phyloP scores from a whole-genome alignment of 1,140 invertebrate species.

The Drosophila funebris region DNA sequence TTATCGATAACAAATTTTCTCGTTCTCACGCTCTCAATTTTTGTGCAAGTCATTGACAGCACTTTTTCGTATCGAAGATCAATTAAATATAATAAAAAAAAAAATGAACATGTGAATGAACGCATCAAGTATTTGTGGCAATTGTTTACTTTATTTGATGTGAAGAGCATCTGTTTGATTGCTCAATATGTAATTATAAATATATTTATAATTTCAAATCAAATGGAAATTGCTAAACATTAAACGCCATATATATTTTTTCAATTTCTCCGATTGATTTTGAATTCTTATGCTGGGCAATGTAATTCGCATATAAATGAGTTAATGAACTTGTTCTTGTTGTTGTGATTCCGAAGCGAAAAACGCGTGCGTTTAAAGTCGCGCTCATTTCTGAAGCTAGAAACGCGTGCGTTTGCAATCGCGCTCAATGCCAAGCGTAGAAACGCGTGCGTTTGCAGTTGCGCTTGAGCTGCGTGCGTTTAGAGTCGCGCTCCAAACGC shows the following conservation, averaged over 20 bases:
- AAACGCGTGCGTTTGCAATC: conserved; percentile 1
- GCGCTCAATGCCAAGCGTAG: neutral
- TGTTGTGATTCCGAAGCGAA: neutral
- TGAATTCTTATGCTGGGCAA: no score
- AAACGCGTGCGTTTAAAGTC: conserved; percentile 5
- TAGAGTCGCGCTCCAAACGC: conserved; percentile 6
- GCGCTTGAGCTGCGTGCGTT: neutral
- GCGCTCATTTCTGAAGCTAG: neutral
- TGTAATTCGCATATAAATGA: no score
- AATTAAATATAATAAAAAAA: neutral
- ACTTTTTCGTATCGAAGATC: neutral
- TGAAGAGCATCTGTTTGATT: no score
- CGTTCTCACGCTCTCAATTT: neutral
- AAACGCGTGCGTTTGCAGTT: conserved; percentile 2
- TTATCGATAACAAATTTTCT: conserved; percentile 16
- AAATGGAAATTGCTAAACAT: no score
- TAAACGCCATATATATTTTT: no score
- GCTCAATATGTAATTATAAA: no score
- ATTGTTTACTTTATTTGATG: no score
- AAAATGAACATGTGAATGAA: neutral
- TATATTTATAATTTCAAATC: no score
- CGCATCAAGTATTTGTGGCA: neutral
- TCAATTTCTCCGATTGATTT: no score
- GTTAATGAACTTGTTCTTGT: neutral
- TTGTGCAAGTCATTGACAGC: conserved; percentile 4